phyloP scores from a whole-genome alignment of 23 tunicate genomes.

The Phallusia fumigata region DNA sequence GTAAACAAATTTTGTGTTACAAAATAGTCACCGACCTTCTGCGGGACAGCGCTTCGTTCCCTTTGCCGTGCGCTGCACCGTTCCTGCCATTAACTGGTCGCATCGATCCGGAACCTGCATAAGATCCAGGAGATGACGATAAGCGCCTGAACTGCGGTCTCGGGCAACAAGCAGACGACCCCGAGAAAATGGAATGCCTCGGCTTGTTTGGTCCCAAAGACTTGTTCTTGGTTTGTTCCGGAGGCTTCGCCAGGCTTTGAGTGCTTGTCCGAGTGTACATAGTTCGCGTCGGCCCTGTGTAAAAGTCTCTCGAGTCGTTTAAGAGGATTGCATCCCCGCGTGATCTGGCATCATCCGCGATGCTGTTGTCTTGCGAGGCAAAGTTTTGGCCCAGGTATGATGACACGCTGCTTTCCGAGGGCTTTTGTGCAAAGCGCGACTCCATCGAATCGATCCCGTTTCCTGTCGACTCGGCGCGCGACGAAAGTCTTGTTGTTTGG shows the following conservation, averaged over 20 bases:
- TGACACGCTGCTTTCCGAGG: constrained; percentile 25
- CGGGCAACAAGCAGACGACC: neutral
- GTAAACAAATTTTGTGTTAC: too few species aligned
- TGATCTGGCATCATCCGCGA: neutral
- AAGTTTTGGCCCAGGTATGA: neutral
- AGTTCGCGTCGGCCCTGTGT: neutral
- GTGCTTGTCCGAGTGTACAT: constrained; percentile 22
- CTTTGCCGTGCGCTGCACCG: neutral
- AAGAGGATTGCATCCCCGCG: neutral
- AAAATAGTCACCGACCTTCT: neutral
- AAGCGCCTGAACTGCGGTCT: constrained; percentile 1
- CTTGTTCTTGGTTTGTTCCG: neutral
- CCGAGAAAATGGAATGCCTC: constrained; percentile 41
- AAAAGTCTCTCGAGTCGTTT: neutral
- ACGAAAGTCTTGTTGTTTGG: neutral
- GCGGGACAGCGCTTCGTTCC: neutral
- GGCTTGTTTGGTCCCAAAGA: neutral
- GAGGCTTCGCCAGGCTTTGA: neutral
- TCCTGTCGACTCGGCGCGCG: neutral
- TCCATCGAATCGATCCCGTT: neutral
- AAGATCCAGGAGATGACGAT: neutral
- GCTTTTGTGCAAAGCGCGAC: constrained; percentile 12
- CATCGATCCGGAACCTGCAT: neutral
- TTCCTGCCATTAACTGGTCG: neutral
- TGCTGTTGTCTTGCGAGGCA: neutral